Conservation (phyloP, 2,797 vertebrate genomes). For the Sciurus vulgaris region DNA sequence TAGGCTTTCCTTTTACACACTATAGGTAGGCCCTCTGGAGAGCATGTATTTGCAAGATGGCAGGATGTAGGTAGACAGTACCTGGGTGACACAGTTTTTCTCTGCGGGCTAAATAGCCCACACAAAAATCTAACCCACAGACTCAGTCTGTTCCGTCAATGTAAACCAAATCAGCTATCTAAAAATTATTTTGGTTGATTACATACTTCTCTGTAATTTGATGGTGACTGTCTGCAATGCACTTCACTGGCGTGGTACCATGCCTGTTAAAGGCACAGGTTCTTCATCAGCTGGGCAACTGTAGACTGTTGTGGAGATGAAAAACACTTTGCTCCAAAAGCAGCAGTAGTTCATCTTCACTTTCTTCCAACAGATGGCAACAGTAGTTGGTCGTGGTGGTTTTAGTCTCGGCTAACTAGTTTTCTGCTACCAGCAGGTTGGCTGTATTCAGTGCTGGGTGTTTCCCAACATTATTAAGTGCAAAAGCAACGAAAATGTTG, state of each 20-base stretch:
- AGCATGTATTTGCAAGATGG: not conserved
- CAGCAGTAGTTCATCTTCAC: constrained; percentile 49
- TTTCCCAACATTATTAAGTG: constrained; percentile 61
- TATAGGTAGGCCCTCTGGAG: not conserved
- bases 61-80: not conserved
- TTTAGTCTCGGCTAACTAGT: constrained; percentile 31
- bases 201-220: constrained; percentile 64
- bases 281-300: constrained; percentile 37
- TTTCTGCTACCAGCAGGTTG: constrained; percentile 53
- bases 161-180: constrained; percentile 56
- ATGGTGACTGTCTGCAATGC: constrained; percentile 36
- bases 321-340: constrained; percentile 46
- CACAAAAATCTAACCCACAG: not conserved
- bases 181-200: constrained; percentile 65
- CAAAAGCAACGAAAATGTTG: constrained; percentile 53
- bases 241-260: not conserved
- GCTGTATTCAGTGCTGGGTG: constrained; percentile 51
- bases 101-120: constrained; percentile 10
- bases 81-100: not conserved
- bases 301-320: constrained; percentile 25
- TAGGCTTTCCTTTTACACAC: no score
- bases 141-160: not conserved
- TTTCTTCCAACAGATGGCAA: not conserved
- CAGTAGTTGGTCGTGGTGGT: not conserved
- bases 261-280: not conserved